Percentiles rank a stretch among this genome's conserved stretches.
Conservation (phyloP, 1,140 invertebrate genomes). For the Adoxophyes honmai region DNA sequence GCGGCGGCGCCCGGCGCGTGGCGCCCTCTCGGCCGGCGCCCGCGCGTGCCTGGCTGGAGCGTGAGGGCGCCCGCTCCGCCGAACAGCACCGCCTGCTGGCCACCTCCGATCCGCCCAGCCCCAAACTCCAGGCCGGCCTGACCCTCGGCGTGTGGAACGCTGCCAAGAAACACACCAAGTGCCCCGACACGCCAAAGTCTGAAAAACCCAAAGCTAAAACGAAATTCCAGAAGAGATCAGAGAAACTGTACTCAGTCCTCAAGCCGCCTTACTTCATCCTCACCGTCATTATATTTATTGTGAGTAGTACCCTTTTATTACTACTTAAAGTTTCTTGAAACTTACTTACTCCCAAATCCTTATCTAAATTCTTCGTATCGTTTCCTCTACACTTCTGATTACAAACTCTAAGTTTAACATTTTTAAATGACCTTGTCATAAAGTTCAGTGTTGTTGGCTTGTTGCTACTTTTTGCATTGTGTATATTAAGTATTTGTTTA, state of each 20-base stretch:
- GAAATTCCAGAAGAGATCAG: slow-evolving; percentile 54
- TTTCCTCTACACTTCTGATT: too few relatives aligned
- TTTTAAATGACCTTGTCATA: too few relatives aligned
- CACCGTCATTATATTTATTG: slow-evolving; percentile 52
- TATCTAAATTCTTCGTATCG: too few relatives aligned
- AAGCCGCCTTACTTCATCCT: slow-evolving; percentile 62
- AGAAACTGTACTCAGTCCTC: slow-evolving; percentile 43
- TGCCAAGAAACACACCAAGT: slow-evolving; percentile 39
- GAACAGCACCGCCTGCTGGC: slow-evolving; percentile 48
- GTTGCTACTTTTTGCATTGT: too few relatives aligned
- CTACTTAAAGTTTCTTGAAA: neutral
- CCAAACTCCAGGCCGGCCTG: slow-evolving; percentile 45
- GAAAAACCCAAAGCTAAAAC: slow-evolving; percentile 38
- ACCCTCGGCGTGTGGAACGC: slow-evolving; percentile 42
- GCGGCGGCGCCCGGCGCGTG: slow-evolving; percentile 9
- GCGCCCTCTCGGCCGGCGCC: neutral
- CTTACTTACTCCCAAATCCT: too few relatives aligned
- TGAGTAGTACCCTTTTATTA: slow-evolving; percentile 35
- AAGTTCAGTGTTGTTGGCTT: too few relatives aligned
- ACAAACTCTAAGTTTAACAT: too few relatives aligned
- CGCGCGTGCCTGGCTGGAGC: neutral
- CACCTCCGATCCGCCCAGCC: slow-evolving; percentile 21
- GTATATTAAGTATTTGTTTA: too few relatives aligned
- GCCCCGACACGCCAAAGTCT: slow-evolving; percentile 26
- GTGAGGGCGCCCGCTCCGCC: slow-evolving; percentile 33